Evolutionary conservation across 2,888 invertebrate genomes (phyloP), one percentile per base, ranked within the genome.

Genomic region (Eustalomyia histrio): DNA sequence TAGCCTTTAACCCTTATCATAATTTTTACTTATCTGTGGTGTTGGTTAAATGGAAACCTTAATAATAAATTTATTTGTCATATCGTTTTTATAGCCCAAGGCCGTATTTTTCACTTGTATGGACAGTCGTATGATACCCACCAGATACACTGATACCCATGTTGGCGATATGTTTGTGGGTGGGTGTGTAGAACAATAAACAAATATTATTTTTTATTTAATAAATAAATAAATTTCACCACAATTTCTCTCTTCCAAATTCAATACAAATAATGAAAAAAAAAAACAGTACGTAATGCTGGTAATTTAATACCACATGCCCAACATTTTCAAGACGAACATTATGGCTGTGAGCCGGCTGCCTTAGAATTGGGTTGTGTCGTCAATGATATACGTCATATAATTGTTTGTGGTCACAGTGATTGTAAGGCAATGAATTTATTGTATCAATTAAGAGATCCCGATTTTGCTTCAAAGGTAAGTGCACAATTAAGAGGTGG

Each of bases 401-500:
- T 99, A 52, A 96, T 99, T 83, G 97, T 99, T 3, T 98, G 98
- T 88, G 99, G 99, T 0, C 99, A 99, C 89, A 98, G 98, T 81
- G 99, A 99, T 89, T 99, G 99, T 90, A 99, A 98, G 93, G 99
- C 99, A 3, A 98, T 99, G 95, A 97, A 98, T 92, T 92, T 97
- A 74, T 92, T 99, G 2, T 96, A 97, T 89, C 93, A 95, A 86
- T 91, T 98, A 72, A 94, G 94, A 86, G 95, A 95, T 91, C 94
- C 94, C 84, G 94, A 96, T 88, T 94, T 95, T 90, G 93, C 96
- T 2, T 94, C 94, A 0, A 91, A 92, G 89, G 94, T 93, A 87
- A 91, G 89, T 55, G 58, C 52, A 5, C 7, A 16, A 60, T 1
- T 39, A 12, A n/a, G 3, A n/a, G 43, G 1, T 29, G 7, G 7